These are phyloP conservation scores for Stratiomys singularior DNA, from an alignment of 2,888 invertebrate species.

Conservation along the genomic window DNA sequence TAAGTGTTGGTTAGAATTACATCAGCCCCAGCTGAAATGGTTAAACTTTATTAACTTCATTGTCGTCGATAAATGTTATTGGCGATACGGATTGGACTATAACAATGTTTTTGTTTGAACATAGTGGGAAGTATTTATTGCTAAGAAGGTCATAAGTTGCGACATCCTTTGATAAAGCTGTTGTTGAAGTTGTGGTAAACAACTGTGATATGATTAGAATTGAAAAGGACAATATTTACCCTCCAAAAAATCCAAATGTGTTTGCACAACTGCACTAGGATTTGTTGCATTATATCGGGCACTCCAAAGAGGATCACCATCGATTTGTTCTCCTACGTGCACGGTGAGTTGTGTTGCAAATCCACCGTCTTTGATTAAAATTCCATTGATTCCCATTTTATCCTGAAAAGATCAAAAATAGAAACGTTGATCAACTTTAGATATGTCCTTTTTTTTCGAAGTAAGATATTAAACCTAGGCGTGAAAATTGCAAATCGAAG, in stretches of 20 bases:
- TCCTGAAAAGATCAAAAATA: not conserved
- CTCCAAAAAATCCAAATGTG: constrained; percentile 84
- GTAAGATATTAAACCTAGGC: too few species aligned
- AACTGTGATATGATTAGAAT: too few species aligned
- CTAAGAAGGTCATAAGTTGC: too few species aligned
- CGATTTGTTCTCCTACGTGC: constrained; percentile 79
- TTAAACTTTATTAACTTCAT: constrained; percentile 48
- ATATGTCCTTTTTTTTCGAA: too few species aligned
- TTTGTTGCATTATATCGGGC: constrained; percentile 82
- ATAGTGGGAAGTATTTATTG: too few species aligned
- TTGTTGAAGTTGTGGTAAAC: too few species aligned
- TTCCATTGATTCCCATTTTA: constrained; percentile 53
- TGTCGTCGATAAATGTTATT: not conserved
- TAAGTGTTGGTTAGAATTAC: constrained; percentile 90
- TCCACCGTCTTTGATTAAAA: constrained; percentile 76
- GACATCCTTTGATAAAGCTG: too few species aligned
- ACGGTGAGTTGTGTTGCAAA: constrained; percentile 84
- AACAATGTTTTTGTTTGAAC: too few species aligned
- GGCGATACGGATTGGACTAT: too few species aligned
- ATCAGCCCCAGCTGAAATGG: constrained; percentile 81
- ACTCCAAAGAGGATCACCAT: constrained; percentile 91
- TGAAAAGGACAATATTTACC: too few species aligned
- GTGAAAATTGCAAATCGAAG: too few species aligned
- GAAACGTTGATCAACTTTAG: too few species aligned
- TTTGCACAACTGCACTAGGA: constrained; percentile 80